These are phyloP conservation scores for Palaemon carinicauda DNA, from an alignment of 1,140 invertebrate genomes.

Conservation along the genomic window DNA sequence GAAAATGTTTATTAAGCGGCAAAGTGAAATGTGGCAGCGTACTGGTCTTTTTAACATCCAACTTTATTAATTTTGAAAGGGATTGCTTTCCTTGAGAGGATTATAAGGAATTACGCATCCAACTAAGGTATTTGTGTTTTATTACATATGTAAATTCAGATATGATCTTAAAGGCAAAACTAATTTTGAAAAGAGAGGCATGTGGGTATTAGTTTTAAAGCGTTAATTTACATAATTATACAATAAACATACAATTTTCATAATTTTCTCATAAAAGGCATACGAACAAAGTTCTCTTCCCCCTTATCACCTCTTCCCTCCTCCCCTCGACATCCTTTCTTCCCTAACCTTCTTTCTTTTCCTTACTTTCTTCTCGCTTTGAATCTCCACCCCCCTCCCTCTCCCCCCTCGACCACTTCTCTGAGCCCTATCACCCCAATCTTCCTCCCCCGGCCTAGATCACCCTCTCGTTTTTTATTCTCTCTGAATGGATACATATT, in stretches of 20 bases:
- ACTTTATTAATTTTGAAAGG: too few species aligned
- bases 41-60: too few species aligned
- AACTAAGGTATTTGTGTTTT: too few species aligned
- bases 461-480: background rate
- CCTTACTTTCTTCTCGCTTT: background rate
- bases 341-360: background rate
- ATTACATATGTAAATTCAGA: too few species aligned
- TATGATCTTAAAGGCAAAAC: too few species aligned
- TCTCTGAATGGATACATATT: background rate
- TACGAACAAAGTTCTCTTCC: background rate
- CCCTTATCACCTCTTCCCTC: background rate
- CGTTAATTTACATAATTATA: slow-evolving; percentile 25
- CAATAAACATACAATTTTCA: slow-evolving; percentile 38
- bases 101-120: too few species aligned
- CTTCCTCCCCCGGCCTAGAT: background rate
- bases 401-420: background rate
- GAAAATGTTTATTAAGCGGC: too few species aligned
- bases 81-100: too few species aligned
- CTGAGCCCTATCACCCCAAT: too few species aligned
- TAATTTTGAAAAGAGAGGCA: too few species aligned
- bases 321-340: background rate
- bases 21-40: too few species aligned
- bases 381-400: too few species aligned
- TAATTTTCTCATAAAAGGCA: slow-evolving; percentile 18
- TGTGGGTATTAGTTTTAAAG: slow-evolving; percentile 11